A percentile compares a stretch with the other conserved stretches of the same genome.
Evolutionary conservation across 2,113 vertebrate genomes (phyloP).

Genomic region (Theristicus caerulescens): DNA sequence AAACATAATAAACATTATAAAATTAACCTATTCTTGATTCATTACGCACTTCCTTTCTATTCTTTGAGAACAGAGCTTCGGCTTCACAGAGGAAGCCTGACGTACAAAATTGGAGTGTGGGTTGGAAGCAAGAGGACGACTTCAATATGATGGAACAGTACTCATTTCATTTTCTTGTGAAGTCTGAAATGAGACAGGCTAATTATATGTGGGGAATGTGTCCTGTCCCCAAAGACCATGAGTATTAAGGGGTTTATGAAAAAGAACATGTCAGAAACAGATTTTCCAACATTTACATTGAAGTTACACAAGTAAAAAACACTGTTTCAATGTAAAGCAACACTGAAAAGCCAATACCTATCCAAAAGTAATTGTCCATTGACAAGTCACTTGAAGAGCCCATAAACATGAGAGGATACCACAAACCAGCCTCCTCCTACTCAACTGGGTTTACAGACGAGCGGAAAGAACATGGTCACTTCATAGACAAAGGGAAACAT

Average conservation of each 20-base stretch:
- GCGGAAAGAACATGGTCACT: background rate
- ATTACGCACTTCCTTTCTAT: background rate
- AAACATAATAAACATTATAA: background rate
- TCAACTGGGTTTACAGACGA: background rate
- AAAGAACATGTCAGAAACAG: constrained; percentile 38
- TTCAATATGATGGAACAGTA: constrained; percentile 59
- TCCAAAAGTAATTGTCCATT: background rate
- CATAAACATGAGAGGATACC: background rate
- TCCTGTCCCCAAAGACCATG: constrained; percentile 11
- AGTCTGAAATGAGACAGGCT: constrained; percentile 44
- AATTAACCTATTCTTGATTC: background rate
- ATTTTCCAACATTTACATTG: background rate
- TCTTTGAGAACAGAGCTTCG: background rate
- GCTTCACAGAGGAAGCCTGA: constrained; percentile 38
- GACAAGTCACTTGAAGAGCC: background rate
- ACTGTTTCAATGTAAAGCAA: background rate
- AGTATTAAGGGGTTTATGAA: constrained; percentile 1
- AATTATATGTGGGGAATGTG: constrained; percentile 48
- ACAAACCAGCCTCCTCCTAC: background rate
- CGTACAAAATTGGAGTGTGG: constrained; percentile 46
- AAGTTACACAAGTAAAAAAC: background rate
- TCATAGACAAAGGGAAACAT: background rate
- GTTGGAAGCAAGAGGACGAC: constrained; percentile 39
- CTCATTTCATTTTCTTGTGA: constrained; percentile 50
- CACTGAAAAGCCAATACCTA: background rate